These are phyloP conservation scores for Scaptomyza parva DNA, from an alignment of 2,888 invertebrate species.

Conservation along the genomic window DNA sequence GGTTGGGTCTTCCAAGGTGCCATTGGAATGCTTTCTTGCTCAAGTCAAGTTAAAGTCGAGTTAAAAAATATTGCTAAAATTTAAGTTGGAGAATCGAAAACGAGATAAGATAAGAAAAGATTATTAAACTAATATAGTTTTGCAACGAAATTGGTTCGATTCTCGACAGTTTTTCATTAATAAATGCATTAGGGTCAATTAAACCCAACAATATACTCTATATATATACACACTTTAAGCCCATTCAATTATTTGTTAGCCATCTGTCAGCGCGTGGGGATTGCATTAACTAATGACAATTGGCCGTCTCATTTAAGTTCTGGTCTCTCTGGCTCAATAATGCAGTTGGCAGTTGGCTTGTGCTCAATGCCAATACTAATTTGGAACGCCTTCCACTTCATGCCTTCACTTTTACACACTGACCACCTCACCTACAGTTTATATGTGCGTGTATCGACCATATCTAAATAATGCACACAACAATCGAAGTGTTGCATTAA, in stretches of 20 bases:
- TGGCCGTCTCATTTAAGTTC: background rate
- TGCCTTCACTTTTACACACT: background rate
- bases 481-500: conserved; percentile 6
- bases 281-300: background rate
- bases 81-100: background rate
- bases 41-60: background rate
- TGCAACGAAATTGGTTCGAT: no score
- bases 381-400: background rate
- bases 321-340: background rate
- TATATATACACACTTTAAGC: conserved; percentile 15
- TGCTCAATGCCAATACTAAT: conserved; percentile 26
- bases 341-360: background rate
- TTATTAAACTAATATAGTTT: no score
- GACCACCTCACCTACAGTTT: no score
- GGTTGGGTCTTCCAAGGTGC: background rate
- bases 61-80: background rate
- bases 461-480: conserved; percentile 20
- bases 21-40: background rate
- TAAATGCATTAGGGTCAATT: no score
- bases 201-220: no score
- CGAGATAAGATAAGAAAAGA: no score
- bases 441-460: no score
- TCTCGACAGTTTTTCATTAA: no score
- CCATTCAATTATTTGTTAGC: conserved; percentile 29
- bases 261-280: background rate